A percentile compares a stretch with the other conserved stretches of the same genome.
Evolutionary conservation across 2,797 vertebrate species (phyloP).

Genomic region (Ctenopoma kingsleyae): DNA sequence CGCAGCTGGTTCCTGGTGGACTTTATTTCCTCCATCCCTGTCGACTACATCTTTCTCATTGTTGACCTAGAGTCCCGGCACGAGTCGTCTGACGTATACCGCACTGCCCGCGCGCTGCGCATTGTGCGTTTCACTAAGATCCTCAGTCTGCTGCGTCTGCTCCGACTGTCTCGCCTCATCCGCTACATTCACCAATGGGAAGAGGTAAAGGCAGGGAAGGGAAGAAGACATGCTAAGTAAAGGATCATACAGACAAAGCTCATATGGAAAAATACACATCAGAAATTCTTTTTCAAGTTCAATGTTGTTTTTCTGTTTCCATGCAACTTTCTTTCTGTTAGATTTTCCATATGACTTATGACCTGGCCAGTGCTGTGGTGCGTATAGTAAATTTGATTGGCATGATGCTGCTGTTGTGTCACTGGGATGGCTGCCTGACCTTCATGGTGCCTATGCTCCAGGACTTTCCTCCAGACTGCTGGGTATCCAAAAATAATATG

Average conservation of each 20-base stretch:
- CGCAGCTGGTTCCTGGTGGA: slow-evolving; percentile 96
- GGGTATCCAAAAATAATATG: slow-evolving; percentile 96
- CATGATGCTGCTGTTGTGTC: slow-evolving; percentile 96
- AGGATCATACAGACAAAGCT: not conserved
- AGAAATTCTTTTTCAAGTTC: not conserved
- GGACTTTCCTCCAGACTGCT: slow-evolving; percentile 94
- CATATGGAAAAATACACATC: not conserved
- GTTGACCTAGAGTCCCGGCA: slow-evolving; percentile 90
- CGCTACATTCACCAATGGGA: slow-evolving; percentile 98
- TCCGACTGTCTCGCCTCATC: slow-evolving; percentile 94
- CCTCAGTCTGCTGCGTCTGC: slow-evolving; percentile 92
- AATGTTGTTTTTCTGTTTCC: not conserved
- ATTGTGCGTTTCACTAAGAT: slow-evolving; percentile 98
- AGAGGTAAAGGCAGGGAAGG: slow-evolving; percentile 85
- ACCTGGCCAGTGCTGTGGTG: slow-evolving; percentile 94
- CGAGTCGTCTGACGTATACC: slow-evolving; percentile 95
- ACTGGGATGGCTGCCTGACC: slow-evolving; percentile 96
- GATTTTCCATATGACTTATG: slow-evolving; percentile 98
- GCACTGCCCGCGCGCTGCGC: slow-evolving; percentile 93
- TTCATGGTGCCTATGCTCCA: slow-evolving; percentile 98
- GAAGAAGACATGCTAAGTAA: not conserved
- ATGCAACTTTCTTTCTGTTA: slow-evolving; percentile 54
- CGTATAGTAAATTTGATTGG: slow-evolving; percentile 95
- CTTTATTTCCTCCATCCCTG: slow-evolving; percentile 96
- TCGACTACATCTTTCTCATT: slow-evolving; percentile 97